Base-by-base conservation (phyloP, 2,888 invertebrate genomes). In the Boloria selene region DNA sequence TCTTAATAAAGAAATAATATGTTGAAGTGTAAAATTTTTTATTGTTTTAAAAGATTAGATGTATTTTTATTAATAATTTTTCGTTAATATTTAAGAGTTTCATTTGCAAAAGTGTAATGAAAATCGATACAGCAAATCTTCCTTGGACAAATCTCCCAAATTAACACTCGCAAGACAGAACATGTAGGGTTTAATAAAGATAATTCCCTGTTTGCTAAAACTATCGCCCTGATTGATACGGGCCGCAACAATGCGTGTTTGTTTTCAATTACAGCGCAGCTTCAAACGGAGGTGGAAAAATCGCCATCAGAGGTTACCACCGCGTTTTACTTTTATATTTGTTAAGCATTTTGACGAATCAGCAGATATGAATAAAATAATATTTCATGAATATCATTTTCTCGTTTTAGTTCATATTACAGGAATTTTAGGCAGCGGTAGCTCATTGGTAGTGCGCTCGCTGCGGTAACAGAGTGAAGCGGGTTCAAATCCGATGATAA, bases 161-260 rank as follows among this genome's bases (percentile, higher is more conserved):
- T 70, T 70, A 68, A 70, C 68, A 63, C 61, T 64, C 60, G 59
- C 49, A 60, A 70, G 68, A 70, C 63, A 70, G 68, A 17, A 63
- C 61, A 51, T 60, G 58, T 56, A 65, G 68, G 60, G 65, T 56
- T 70, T 70, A 70, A 65, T 68, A 70, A 70, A 70, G 68, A 70
- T 63, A 70, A 70, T 70, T 70, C 80, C 79, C 75, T 72, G 73
- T 77, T 78, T 75, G 77, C 73, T 75, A 75, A 81, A 81, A 82
- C 82, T 79, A 80, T 77, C 77, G 75, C 52, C 72, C 74, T 87
- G 88, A 89, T 90, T 88, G 89, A 89, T 89, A 86, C 88, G 84
- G 86, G 83, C 83, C 82, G 83, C 85, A 85, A 88, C 88, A 88
- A 89, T 87, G 83, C 84, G 79, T 90, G 89, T 90, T 90, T 90